phyloP scores from a whole-genome alignment of 2,113 vertebrate genomes.

The Beaufortia kweichowensis region DNA sequence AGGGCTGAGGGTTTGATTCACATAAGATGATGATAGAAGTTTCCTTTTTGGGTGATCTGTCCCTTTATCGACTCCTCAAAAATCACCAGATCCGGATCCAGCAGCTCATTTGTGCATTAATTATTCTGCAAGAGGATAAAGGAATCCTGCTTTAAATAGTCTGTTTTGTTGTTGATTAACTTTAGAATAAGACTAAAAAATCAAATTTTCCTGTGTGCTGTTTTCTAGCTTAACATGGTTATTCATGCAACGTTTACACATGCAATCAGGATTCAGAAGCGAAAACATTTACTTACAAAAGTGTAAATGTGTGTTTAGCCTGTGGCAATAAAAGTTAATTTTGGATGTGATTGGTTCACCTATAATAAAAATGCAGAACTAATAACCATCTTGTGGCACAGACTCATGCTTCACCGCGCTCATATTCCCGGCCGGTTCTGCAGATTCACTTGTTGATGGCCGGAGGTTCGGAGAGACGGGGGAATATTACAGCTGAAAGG shows the following conservation, averaged over 20 bases:
- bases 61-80: background rate
- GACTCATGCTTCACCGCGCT: background rate
- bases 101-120: conserved; percentile 5
- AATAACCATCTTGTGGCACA: background rate
- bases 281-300: background rate
- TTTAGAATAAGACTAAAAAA: conserved; percentile 49
- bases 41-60: background rate
- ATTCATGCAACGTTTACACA: too few relatives aligned
- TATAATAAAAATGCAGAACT: background rate
- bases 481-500: conserved; percentile 27
- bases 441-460: conserved; percentile 31
- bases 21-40: background rate
- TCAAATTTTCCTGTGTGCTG: conserved; percentile 37
- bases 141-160: conserved; percentile 51
- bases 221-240: too few relatives aligned
- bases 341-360: too few relatives aligned
- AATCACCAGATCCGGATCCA: background rate
- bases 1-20: too few relatives aligned
- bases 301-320: too few relatives aligned
- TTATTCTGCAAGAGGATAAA: conserved; percentile 33
- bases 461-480: conserved; percentile 19
- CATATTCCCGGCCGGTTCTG: background rate
- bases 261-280: conserved; percentile 6
- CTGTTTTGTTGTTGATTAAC: conserved; percentile 56
- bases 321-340: too few relatives aligned